Conservation (phyloP, 1,140 invertebrate genomes). For the Wiebesia pumilae region DNA sequence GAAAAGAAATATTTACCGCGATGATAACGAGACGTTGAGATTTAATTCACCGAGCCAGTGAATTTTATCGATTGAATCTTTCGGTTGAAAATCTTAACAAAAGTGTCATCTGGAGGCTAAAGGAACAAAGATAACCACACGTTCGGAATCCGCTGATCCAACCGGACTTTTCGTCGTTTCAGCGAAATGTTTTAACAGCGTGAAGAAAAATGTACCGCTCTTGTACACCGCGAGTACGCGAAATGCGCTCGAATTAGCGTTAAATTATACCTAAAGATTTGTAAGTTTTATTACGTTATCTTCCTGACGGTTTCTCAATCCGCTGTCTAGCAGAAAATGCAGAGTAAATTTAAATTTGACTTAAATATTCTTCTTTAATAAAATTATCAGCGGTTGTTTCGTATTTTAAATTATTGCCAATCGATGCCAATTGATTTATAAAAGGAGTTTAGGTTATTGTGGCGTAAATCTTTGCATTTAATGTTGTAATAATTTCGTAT, state of each 20-base stretch:
- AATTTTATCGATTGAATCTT: not conserved
- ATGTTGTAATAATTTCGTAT: not conserved
- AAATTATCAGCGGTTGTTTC: not conserved
- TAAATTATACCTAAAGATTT: not conserved
- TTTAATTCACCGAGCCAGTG: not conserved
- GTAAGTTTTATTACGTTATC: not conserved
- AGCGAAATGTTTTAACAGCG: constrained; percentile 16
- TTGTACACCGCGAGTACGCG: not conserved
- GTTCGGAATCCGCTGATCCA: constrained; percentile 15
- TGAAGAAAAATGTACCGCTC: not conserved
- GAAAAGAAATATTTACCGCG: not conserved
- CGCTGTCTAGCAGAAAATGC: not conserved
- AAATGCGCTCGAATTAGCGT: not conserved
- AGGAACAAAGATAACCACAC: not conserved
- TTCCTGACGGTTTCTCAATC: not conserved
- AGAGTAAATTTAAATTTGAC: not conserved
- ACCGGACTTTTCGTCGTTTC: not conserved
- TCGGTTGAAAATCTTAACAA: not conserved
- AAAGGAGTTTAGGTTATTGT: not conserved
- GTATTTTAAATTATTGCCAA: not conserved
- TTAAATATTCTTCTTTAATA: not conserved
- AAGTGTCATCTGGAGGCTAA: not conserved
- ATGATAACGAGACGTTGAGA: not conserved
- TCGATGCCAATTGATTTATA: too few species aligned
- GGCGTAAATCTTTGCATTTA: not conserved